Evolutionary conservation across 2,797 vertebrate species (phyloP).

Genomic region (Eidolon dupreanum): DNA sequence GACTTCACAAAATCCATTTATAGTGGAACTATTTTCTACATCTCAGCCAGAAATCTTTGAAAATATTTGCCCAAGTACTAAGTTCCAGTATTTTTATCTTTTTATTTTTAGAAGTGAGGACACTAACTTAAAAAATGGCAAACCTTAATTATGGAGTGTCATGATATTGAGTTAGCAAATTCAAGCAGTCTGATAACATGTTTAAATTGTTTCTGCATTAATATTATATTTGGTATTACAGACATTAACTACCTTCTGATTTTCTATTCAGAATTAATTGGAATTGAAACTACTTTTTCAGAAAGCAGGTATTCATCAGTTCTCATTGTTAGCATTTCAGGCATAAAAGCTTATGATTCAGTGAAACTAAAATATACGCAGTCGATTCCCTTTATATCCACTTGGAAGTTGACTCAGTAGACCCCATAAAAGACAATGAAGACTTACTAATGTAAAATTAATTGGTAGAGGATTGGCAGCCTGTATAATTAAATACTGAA

Average conservation of each 20-base stretch:
- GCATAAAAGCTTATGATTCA: constrained; percentile 1
- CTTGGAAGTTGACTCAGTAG: constrained; percentile 36
- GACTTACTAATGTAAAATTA: constrained; percentile 4
- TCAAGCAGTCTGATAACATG: background rate
- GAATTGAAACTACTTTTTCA: constrained; percentile 29
- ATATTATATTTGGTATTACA: background rate
- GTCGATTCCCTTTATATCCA: constrained; percentile 1
- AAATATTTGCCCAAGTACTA: constrained; percentile 89
- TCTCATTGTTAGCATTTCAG: constrained; percentile 36
- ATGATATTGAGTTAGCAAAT: constrained; percentile 9
- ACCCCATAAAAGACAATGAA: constrained; percentile 10
- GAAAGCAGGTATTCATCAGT: constrained; percentile 9
- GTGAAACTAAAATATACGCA: background rate
- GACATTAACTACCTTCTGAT: background rate
- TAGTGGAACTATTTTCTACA: constrained; percentile 94
- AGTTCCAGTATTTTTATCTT: constrained; percentile 57
- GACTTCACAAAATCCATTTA: constrained; percentile 90
- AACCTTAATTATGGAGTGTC: background rate
- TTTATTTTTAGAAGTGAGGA: background rate
- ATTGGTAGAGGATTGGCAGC: background rate
- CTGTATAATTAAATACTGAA: constrained; percentile 24
- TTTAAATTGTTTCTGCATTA: constrained; percentile 47
- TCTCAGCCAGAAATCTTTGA: constrained; percentile 95
- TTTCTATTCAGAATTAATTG: constrained; percentile 47
- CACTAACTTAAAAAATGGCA: constrained; percentile 12